phyloP scores from a whole-genome alignment of 2,113 vertebrate genomes.

The Sceloporus undulatus region DNA sequence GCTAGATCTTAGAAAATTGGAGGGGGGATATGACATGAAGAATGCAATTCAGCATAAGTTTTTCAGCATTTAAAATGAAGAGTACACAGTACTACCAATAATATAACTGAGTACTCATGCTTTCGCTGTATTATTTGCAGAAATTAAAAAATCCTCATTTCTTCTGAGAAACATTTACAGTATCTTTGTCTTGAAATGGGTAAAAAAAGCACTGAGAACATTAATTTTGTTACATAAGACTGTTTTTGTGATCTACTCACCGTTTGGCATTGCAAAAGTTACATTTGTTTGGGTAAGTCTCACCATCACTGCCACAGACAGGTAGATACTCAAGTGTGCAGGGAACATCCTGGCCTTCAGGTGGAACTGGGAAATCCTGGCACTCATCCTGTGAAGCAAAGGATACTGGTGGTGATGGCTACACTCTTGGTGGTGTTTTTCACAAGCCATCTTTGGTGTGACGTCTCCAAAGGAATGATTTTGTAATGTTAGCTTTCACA shows the following conservation, averaged over 20 bases:
- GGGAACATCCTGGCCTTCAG: fast-evolving
- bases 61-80: not conserved
- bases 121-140: not conserved
- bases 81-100: not conserved
- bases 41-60: too few species aligned
- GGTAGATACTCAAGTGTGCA: fast-evolving
- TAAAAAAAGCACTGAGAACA: not conserved
- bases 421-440: too few species aligned
- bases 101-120: not conserved
- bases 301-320: slow-evolving; percentile 15
- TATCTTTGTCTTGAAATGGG: too few species aligned
- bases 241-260: not conserved
- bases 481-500: too few species aligned
- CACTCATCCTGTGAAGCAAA: slow-evolving; percentile 18
- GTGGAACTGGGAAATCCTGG: fast-evolving
- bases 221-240: not conserved
- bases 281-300: not conserved
- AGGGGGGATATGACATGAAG: too few species aligned
- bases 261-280: not conserved
- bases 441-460: too few species aligned
- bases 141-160: not conserved
- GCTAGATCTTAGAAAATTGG: too few species aligned
- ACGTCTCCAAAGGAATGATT: too few species aligned
- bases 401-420: not conserved
- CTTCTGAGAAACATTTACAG: not conserved